Evolutionary conservation across 2,888 invertebrate genomes (phyloP).

Genomic region (Dynastes tityus): DNA sequence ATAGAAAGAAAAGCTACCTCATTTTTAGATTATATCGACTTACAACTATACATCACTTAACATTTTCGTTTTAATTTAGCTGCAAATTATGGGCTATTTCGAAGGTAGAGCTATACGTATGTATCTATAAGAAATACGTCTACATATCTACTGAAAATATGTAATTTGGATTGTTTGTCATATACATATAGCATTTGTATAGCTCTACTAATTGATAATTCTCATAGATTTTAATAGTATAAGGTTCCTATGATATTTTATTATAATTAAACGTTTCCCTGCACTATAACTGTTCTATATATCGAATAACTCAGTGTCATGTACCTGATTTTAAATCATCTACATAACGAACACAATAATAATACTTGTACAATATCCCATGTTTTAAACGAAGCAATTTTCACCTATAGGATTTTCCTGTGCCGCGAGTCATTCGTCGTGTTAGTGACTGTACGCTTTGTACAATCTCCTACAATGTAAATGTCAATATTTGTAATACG

Average conservation of each 20-base stretch:
- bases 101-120: background rate
- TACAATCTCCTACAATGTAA: no score
- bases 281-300: background rate
- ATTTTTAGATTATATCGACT: no score
- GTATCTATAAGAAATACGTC: background rate
- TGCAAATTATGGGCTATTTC: conserved; percentile 35
- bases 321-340: conserved; percentile 37
- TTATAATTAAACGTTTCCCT: background rate
- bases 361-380: no score
- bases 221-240: conserved; percentile 38
- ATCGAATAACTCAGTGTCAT: conserved; percentile 40
- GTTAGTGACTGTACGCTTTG: no score
- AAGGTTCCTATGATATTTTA: conserved; percentile 58
- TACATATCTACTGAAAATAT: background rate
- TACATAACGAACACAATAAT: no score
- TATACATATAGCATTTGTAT: background rate
- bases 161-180: background rate
- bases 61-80: background rate
- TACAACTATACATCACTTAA: no score
- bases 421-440: background rate
- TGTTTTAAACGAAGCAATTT: no score
- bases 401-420: no score
- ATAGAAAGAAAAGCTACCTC: no score
- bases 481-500: background rate
- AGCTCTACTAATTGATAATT: background rate